A percentile compares a stretch with the other conserved stretches of the same genome.
Evolutionary conservation across 2,888 invertebrate genomes (phyloP).

Genomic region (Blastobasis lacticolella): DNA sequence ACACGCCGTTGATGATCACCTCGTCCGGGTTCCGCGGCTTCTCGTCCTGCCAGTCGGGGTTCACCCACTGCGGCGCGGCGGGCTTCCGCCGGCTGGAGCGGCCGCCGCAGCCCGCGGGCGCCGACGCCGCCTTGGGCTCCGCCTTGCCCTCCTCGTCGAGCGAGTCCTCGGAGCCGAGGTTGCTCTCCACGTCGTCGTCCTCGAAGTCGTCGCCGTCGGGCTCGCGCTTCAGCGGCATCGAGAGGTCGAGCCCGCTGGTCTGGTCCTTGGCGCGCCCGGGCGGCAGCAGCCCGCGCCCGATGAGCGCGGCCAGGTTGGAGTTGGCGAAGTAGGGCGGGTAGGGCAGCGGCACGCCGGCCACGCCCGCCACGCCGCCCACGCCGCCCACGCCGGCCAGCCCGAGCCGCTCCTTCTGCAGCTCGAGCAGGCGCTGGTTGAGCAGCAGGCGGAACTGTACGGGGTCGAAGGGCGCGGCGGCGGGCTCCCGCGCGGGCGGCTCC

Average conservation of each 20-base stretch:
- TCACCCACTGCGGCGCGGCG: slow-evolving; percentile 97
- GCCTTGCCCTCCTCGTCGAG: slow-evolving; percentile 75
- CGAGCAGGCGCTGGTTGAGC: slow-evolving; percentile 90
- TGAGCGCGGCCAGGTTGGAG: slow-evolving; percentile 83
- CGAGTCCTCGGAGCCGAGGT: slow-evolving; percentile 81
- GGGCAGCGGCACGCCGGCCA: slow-evolving; percentile 83
- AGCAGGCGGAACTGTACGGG: slow-evolving; percentile 93
- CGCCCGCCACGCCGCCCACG: slow-evolving; percentile 85
- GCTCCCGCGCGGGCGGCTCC: slow-evolving; percentile 83
- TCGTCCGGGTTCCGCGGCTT: slow-evolving; percentile 77
- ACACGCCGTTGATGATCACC: slow-evolving; percentile 94
- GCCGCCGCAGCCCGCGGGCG: slow-evolving; percentile 42
- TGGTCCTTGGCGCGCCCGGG: slow-evolving; percentile 81
- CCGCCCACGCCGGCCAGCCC: slow-evolving; percentile 83
- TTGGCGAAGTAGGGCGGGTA: slow-evolving; percentile 87
- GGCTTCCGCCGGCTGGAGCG: slow-evolving; percentile 88
- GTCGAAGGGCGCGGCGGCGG: slow-evolving; percentile 86
- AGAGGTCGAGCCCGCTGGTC: slow-evolving; percentile 89
- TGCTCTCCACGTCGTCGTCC: slow-evolving; percentile 85
- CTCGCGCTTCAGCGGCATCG: slow-evolving; percentile 87
- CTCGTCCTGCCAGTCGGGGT: slow-evolving; percentile 92
- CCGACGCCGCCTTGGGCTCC: slow-evolving; percentile 71
- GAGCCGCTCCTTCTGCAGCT: slow-evolving; percentile 89
- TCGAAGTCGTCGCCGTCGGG: slow-evolving; percentile 86
- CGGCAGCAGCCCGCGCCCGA: slow-evolving; percentile 78